These are phyloP conservation scores for Tragelaphus scriptus DNA, from an alignment of 2,113 vertebrate species.

Conservation along the genomic window DNA sequence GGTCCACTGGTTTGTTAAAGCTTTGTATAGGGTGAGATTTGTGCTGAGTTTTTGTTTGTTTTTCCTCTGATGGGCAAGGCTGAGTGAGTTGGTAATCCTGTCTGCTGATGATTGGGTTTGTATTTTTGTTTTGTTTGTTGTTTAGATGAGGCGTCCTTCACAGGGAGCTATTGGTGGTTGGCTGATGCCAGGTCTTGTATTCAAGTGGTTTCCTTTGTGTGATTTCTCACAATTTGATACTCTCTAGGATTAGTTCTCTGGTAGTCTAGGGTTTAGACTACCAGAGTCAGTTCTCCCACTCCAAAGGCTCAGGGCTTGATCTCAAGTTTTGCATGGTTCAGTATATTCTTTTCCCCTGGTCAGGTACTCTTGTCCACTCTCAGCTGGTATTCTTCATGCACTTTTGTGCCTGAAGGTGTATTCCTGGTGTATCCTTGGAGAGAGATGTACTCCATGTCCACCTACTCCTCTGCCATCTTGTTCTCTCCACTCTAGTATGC, in stretches of 20 bases:
- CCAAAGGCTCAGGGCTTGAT: not conserved
- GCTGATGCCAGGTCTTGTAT: not conserved
- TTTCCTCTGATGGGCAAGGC: not conserved
- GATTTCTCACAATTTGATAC: not conserved
- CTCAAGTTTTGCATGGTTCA: not conserved
- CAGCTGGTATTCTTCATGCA: not conserved
- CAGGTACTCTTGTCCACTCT: not conserved
- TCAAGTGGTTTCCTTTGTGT: not conserved
- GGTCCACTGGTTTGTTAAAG: not conserved
- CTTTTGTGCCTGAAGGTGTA: not conserved
- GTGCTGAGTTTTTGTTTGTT: not conserved
- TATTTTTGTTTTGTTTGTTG: not conserved
- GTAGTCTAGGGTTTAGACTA: not conserved
- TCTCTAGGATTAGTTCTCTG: not conserved
- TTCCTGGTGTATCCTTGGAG: not conserved
- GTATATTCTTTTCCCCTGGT: not conserved
- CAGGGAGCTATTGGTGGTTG: not conserved
- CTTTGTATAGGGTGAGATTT: not conserved
- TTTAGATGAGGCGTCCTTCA: not conserved
- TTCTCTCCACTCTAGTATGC: not conserved
- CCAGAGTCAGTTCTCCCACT: not conserved
- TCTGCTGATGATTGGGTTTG: not conserved
- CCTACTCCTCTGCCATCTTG: not conserved
- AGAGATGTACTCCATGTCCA: not conserved
- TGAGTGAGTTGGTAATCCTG: not conserved